Evolutionary conservation across 2,797 vertebrate species (phyloP), one percentile per base, ranked within the genome.

Genomic region (Sylvia borin): DNA sequence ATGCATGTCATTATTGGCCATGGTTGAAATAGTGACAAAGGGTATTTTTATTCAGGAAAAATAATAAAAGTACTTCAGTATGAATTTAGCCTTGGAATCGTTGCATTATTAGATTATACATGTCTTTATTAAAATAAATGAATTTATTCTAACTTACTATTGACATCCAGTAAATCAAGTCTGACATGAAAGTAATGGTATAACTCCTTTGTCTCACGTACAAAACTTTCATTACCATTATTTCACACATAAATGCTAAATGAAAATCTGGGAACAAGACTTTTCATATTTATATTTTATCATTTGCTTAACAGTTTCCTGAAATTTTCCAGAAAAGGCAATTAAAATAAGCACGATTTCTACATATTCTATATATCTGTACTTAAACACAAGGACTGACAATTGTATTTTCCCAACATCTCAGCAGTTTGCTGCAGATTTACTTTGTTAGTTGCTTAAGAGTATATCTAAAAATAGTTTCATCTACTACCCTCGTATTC

Each of bases 201-300:
- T 29, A 29, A 36, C 24, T 24, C 17, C 3, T 45, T 68, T 4
- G 0, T 50, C 47, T 68, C 42, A 36, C 0, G 2, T 21, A 13
- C 43, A 54, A 36, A 38, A 76, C 54, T 75, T 71, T 67, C 8
- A 55, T 58, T 67, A 48, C 53, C 16, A 20, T 79, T 54, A 75
- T 43, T n/a, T 79, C 53, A 47, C 29, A 20, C 15, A 60, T 18
- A 76, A 67, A 77, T 34, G 14, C 26, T 67, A 64, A 48, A 38
- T 5, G 4, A 73, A 85, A 36, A 76, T 15, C 25, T 76, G 17
- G 18, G 32, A 78, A 51, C 6, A 31, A 74, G 20, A 51, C 10
- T 38, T 91, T 47, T 54, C 48, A 26, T 57, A 9, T 10, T 24
- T 43, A 7, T 2, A 38, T 51, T 89, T 62, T 71, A 70, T 45